Evolutionary conservation across 2,797 vertebrate genomes (phyloP).

Genomic region (Stomatorhinus walkeri): DNA sequence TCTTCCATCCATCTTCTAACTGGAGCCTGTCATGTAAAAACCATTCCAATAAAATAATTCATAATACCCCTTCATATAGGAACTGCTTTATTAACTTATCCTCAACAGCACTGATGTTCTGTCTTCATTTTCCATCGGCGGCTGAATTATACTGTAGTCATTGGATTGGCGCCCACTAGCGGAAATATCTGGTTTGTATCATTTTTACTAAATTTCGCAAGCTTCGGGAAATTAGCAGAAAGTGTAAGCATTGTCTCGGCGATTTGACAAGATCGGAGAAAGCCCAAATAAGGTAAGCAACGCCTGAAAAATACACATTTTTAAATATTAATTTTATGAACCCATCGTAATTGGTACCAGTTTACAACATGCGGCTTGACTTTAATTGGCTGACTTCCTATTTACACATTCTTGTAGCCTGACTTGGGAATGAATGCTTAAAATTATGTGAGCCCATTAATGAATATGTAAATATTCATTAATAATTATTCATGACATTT

Average conservation of each 20-base stretch:
- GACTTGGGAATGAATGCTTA: not conserved
- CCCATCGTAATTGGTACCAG: not conserved
- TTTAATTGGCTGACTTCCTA: not conserved
- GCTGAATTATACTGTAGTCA: not conserved
- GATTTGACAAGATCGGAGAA: not conserved
- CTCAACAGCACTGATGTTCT: not conserved
- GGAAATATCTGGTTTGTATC: not conserved
- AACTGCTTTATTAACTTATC: not conserved
- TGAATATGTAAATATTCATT: not conserved
- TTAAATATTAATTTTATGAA: not conserved
- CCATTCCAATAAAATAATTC: conserved; percentile 64
- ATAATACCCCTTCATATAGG: conserved; percentile 1
- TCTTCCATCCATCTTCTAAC: not conserved
- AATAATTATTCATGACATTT: not conserved
- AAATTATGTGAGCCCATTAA: not conserved
- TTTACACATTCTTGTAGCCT: not conserved
- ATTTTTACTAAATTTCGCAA: not conserved
- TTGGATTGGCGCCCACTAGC: not conserved
- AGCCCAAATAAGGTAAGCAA: not conserved
- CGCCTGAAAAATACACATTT: not conserved
- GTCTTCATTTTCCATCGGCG: not conserved
- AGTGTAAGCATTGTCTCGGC: not conserved
- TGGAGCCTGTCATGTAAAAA: conserved; percentile 34
- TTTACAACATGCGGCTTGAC: not conserved
- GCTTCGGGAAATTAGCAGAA: not conserved